Percentiles rank a stretch among this genome's conserved stretches.
Conservation (phyloP, 2,797 vertebrate species). For the Hydrophis major region DNA sequence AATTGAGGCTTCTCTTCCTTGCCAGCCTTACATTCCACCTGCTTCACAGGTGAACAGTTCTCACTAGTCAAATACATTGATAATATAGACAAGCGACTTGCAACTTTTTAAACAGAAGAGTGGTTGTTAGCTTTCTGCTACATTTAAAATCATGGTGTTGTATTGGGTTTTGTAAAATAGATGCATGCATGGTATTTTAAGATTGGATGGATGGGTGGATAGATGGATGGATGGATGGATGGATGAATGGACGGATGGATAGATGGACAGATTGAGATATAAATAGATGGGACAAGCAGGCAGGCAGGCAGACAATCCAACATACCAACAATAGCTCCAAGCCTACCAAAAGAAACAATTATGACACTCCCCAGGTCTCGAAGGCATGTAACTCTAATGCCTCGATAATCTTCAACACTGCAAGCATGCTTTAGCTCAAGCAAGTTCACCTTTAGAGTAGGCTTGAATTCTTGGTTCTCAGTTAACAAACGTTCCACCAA, state of each 20-base stretch:
- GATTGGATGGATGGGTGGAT: no score
- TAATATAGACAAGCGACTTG: background rate
- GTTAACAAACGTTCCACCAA: background rate
- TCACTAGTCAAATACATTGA: background rate
- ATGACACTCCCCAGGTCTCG: background rate
- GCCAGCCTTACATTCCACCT: background rate
- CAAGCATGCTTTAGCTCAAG: conserved; percentile 23
- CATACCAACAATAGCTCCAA: background rate
- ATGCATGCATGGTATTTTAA: background rate
- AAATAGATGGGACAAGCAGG: no score
- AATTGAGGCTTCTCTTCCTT: background rate
- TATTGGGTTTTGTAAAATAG: background rate
- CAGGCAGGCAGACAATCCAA: background rate
- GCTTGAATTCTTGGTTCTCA: conserved; percentile 7
- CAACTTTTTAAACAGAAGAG: background rate
- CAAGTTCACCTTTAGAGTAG: conserved; percentile 52
- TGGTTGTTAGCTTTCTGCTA: background rate
- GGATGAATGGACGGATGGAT: no score
- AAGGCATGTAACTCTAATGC: background rate
- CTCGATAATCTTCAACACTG: background rate
- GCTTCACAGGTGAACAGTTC: background rate
- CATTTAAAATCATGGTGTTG: background rate
- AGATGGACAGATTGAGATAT: no score
- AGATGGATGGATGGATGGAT: no score
- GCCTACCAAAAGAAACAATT: background rate